Conservation (phyloP, 2,113 vertebrate species). For the Probosciger aterrimus region DNA sequence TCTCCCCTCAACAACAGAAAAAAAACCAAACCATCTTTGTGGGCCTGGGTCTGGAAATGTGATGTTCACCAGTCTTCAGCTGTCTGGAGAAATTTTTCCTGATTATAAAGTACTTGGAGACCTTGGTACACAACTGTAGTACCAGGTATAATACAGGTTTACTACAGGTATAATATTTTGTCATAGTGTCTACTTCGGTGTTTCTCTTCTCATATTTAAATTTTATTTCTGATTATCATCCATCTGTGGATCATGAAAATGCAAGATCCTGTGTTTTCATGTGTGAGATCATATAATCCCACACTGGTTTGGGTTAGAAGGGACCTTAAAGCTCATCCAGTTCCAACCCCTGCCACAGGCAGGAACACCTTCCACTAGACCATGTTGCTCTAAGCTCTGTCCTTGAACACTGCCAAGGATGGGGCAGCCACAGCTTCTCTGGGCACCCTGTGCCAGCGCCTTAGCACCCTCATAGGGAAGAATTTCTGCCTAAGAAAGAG, state of each 20-base stretch:
- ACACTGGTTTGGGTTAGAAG: not conserved
- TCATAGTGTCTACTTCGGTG: not conserved
- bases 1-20: not conserved
- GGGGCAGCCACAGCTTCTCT: not conserved
- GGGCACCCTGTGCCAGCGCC: not conserved
- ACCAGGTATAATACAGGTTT: too few species aligned
- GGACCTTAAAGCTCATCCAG: not conserved
- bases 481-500: not conserved
- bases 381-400: not conserved
- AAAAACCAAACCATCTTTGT: fast-evolving
- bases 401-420: not conserved
- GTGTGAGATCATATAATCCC: not conserved
- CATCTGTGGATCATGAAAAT: not conserved
- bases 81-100: not conserved
- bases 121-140: not conserved
- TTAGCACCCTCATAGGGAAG: not conserved
- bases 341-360: not conserved
- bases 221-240: not conserved
- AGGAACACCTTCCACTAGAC: not conserved
- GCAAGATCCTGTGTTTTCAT: not conserved
- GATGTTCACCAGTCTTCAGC: not conserved
- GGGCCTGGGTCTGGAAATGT: not conserved
- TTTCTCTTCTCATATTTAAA: not conserved
- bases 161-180: not conserved
- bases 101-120: not conserved